Percentiles rank a stretch among this genome's conserved stretches.
Evolutionary conservation across 2,797 vertebrate species (phyloP).

Genomic region (Lepus townsendii): DNA sequence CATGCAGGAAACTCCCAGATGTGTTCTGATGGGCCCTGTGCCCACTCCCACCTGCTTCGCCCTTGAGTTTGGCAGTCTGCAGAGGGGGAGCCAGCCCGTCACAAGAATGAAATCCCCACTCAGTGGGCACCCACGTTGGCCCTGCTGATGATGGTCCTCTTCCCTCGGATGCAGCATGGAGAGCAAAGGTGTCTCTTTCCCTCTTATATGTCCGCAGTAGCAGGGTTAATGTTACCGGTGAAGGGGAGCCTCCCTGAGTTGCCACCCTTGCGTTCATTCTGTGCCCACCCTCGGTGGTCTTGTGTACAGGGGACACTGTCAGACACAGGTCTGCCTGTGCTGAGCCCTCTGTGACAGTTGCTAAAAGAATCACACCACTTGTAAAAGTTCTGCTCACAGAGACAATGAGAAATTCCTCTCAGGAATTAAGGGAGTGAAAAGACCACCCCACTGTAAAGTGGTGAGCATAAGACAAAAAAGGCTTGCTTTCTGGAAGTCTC

Average conservation of each 20-base stretch:
- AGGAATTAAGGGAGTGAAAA: conserved; percentile 42
- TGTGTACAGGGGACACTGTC: neutral
- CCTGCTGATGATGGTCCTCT: conserved; percentile 15
- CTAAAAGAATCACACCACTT: conserved; percentile 25
- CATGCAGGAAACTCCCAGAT: conserved; percentile 63
- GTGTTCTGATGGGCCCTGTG: neutral
- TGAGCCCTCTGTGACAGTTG: neutral
- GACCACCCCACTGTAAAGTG: neutral
- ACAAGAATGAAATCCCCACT: conserved; percentile 42
- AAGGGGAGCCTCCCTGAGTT: neutral
- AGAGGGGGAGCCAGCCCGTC: neutral
- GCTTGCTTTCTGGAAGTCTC: neutral
- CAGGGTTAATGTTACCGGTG: neutral
- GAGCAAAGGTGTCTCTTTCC: neutral
- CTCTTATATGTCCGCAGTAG: neutral
- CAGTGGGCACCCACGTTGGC: conserved; percentile 5
- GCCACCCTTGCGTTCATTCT: neutral
- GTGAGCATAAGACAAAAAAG: neutral
- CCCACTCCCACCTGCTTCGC: neutral
- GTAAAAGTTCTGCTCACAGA: neutral
- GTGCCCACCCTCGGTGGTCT: neutral
- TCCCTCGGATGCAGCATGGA: neutral
- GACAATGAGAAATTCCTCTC: neutral
- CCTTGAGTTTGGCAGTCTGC: conserved; percentile 32
- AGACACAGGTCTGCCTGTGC: neutral